Evolutionary conservation across 1,140 invertebrate species (phyloP).

Genomic region (Scaptomyza montana): DNA sequence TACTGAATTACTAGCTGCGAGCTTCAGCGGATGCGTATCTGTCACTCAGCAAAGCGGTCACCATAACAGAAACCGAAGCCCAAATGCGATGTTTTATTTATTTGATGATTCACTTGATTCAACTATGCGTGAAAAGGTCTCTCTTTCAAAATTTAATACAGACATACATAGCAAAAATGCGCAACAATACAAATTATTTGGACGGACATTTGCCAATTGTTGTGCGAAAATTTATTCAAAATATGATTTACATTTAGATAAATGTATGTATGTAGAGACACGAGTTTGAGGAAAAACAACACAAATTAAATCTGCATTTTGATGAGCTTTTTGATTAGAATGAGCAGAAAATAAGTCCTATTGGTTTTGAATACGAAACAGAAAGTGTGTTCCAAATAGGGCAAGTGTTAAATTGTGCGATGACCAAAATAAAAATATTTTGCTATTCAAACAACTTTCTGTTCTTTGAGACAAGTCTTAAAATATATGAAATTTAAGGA

Average conservation of each 20-base stretch:
- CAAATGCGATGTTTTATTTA: constrained; percentile 37
- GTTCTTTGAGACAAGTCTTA: not conserved
- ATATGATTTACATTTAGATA: constrained; percentile 6
- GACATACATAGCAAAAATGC: constrained; percentile 9
- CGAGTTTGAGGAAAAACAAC: constrained; percentile 17
- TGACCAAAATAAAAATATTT: not conserved
- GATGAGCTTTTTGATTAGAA: constrained; percentile 31
- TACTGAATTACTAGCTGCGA: not conserved
- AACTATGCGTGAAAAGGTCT: constrained; percentile 52
- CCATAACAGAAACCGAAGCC: constrained; percentile 19
- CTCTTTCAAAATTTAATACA: constrained; percentile 58
- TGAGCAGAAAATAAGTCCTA: not conserved
- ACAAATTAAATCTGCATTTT: constrained; percentile 70
- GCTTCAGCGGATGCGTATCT: constrained; percentile 64
- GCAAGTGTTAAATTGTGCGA: not conserved
- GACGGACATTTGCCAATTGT: constrained; percentile 53
- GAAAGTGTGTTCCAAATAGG: constrained; percentile 4
- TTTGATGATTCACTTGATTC: constrained; percentile 45
- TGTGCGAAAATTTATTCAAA: constrained; percentile 26
- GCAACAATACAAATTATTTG: constrained; percentile 13
- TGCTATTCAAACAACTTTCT: not conserved
- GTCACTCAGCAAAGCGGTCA: constrained; percentile 54
- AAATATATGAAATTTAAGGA: not conserved
- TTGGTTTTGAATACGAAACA: constrained; percentile 18
- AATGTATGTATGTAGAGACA: not conserved